Evolutionary conservation across 2,888 invertebrate species (phyloP).

Genomic region (Lordiphosa andalusiaca): DNA sequence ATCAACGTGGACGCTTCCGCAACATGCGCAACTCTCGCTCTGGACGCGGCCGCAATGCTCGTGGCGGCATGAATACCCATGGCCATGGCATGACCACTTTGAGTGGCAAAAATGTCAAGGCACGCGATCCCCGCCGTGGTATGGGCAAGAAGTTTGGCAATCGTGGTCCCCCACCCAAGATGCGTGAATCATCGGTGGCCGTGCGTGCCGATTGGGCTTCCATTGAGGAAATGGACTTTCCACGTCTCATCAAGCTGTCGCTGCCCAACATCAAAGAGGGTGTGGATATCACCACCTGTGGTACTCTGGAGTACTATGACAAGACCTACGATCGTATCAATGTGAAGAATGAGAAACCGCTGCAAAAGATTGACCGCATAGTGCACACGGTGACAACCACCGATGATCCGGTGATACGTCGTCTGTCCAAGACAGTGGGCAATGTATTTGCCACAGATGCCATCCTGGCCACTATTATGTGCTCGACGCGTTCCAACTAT

Average conservation of each 20-base stretch:
- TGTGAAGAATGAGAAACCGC: slow-evolving; percentile 94
- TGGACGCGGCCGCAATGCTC: slow-evolving; percentile 83
- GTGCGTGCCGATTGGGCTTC: slow-evolving; percentile 98
- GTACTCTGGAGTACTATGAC: slow-evolving; percentile 97
- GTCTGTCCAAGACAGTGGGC: slow-evolving; percentile 94
- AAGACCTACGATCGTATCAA: slow-evolving; percentile 98
- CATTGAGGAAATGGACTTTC: slow-evolving; percentile 99
- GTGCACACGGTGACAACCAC: slow-evolving; percentile 98
- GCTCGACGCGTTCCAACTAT: slow-evolving; percentile 97
- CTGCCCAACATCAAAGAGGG: slow-evolving; percentile 94
- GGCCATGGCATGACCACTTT: slow-evolving; percentile 90
- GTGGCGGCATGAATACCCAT: slow-evolving; percentile 85
- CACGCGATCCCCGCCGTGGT: slow-evolving; percentile 88
- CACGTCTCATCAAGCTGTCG: slow-evolving; percentile 94
- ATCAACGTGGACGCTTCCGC: slow-evolving; percentile 95
- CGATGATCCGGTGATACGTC: slow-evolving; percentile 97
- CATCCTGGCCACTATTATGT: slow-evolving; percentile 99
- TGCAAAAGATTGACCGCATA: slow-evolving; percentile 97
- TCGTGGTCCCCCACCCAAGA: slow-evolving; percentile 91
- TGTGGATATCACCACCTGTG: slow-evolving; percentile 91
- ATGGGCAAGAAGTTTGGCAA: slow-evolving; percentile 77
- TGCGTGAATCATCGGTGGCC: slow-evolving; percentile 97
- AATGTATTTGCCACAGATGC: slow-evolving; percentile 99
- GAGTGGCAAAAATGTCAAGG: slow-evolving; percentile 91
- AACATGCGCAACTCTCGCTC: slow-evolving; percentile 85